Evolutionary conservation across 2,888 invertebrate genomes (phyloP).

Genomic region (Portevinia maculata): DNA sequence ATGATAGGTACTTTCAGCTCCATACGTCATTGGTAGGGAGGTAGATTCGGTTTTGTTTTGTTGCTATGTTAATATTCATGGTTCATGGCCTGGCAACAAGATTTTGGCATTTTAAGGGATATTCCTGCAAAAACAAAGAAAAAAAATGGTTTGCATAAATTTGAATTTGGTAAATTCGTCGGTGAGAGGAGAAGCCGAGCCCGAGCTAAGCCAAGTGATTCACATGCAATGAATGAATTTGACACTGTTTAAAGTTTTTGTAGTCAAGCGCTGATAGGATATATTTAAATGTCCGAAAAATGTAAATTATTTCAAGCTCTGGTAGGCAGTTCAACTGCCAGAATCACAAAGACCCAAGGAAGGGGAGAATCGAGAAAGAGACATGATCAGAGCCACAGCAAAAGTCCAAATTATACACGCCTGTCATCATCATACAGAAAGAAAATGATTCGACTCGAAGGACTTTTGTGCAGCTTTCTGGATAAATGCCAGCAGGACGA

Average conservation of each 20-base stretch:
- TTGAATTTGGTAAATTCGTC: constrained; percentile 9
- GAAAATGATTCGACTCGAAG: constrained; percentile 20
- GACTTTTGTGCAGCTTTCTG: constrained; percentile 35
- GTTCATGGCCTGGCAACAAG: constrained; percentile 41
- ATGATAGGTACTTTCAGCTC: no score
- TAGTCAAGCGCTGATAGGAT: background rate
- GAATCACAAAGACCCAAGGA: constrained; percentile 11
- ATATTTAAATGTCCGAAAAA: constrained; percentile 8
- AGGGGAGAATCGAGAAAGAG: background rate
- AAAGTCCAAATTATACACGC: constrained; percentile 55
- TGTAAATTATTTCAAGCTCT: constrained; percentile 37
- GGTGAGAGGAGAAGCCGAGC: background rate
- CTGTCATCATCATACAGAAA: constrained; percentile 44
- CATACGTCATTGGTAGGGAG: constrained; percentile 10
- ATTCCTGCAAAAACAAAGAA: constrained; percentile 3
- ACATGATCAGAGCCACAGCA: background rate
- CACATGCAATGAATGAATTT: constrained; percentile 16
- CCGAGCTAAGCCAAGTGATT: no score
- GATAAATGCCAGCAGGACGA: constrained; percentile 43
- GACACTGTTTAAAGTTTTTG: constrained; percentile 8
- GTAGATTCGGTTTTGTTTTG: constrained; percentile 29
- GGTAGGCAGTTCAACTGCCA: constrained; percentile 50
- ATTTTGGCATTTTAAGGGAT: constrained; percentile 36
- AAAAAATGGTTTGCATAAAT: constrained; percentile 33
- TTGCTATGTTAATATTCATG: constrained; percentile 40